Conservation (phyloP, 2,797 vertebrate species). For the Alca torda region DNA sequence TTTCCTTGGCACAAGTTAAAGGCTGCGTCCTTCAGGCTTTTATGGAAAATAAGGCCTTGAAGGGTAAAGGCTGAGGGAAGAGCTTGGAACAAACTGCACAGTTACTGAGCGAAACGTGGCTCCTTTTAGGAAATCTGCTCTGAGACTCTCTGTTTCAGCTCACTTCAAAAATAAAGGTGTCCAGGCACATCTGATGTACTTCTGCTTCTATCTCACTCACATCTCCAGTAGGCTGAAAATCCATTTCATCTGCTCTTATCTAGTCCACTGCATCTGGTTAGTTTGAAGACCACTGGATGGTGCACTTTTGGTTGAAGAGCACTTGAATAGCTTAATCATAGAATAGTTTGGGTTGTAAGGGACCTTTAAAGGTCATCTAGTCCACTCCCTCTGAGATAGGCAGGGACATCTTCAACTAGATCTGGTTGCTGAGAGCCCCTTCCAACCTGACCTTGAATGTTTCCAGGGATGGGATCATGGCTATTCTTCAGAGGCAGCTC, state of each 20-base stretch:
- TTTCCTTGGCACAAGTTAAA: background rate
- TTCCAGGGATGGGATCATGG: too few relatives aligned
- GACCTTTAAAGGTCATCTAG: background rate
- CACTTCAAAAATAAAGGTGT: background rate
- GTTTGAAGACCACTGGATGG: background rate
- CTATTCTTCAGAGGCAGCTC: too few relatives aligned
- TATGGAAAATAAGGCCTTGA: background rate
- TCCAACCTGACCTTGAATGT: too few relatives aligned
- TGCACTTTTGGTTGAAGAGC: background rate
- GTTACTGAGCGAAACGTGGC: background rate
- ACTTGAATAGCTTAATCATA: background rate
- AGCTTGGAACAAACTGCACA: background rate
- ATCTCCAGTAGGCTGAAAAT: background rate
- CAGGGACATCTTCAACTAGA: too few relatives aligned
- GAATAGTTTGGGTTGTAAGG: background rate
- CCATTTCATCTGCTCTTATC: background rate
- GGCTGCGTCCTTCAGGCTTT: background rate
- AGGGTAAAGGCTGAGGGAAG: background rate
- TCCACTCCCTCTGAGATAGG: background rate
- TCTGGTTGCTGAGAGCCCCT: too few relatives aligned
- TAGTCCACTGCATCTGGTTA: background rate
- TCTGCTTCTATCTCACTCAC: background rate
- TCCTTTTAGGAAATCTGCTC: background rate
- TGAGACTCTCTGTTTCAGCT: background rate
- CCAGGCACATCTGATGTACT: background rate